These are phyloP conservation scores for Salmo trutta DNA, from an alignment of 2,797 vertebrate species.

Conservation along the genomic window DNA sequence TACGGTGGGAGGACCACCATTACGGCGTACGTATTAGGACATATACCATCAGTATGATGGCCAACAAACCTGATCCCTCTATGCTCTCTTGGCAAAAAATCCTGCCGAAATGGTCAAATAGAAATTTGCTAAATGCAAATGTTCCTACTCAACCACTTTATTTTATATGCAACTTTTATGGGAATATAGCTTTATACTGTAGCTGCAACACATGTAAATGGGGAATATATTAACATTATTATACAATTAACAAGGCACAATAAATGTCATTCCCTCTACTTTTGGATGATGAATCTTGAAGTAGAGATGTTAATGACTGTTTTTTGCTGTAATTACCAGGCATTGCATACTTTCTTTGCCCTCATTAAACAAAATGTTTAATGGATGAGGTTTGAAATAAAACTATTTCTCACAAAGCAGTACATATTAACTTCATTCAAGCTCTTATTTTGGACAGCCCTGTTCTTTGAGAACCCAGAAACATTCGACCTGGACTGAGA, in stretches of 20 bases:
- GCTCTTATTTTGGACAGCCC: slow-evolving; percentile 15
- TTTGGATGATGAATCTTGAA: slow-evolving; percentile 29
- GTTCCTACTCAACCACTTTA: too few species aligned
- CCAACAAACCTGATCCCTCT: too few species aligned
- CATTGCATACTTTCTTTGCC: slow-evolving; percentile 27
- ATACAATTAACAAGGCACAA: slow-evolving; percentile 50
- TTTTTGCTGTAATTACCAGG: slow-evolving; percentile 37
- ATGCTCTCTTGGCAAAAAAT: too few species aligned
- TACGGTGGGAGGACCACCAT: not conserved
- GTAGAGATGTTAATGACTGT: slow-evolving; percentile 34
- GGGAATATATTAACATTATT: slow-evolving; percentile 52
- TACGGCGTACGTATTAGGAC: too few species aligned
- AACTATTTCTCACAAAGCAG: slow-evolving; percentile 33
- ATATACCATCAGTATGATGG: too few species aligned
- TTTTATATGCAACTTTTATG: too few species aligned
- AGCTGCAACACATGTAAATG: slow-evolving; percentile 34
- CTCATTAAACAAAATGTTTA: slow-evolving; percentile 32
- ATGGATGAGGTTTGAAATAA: slow-evolving; percentile 39
- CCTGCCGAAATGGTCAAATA: too few species aligned
- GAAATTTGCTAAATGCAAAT: too few species aligned
- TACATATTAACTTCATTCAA: slow-evolving; percentile 23
- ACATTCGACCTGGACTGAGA: slow-evolving; percentile 34
- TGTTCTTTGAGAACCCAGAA: slow-evolving; percentile 19
- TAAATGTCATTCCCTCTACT: slow-evolving; percentile 33
- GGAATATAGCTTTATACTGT: too few species aligned